A percentile compares a stretch with the other conserved stretches of the same genome.
phyloP scores from a whole-genome alignment of 2,113 vertebrate genomes.

The Neolamprologus fasciatus region DNA sequence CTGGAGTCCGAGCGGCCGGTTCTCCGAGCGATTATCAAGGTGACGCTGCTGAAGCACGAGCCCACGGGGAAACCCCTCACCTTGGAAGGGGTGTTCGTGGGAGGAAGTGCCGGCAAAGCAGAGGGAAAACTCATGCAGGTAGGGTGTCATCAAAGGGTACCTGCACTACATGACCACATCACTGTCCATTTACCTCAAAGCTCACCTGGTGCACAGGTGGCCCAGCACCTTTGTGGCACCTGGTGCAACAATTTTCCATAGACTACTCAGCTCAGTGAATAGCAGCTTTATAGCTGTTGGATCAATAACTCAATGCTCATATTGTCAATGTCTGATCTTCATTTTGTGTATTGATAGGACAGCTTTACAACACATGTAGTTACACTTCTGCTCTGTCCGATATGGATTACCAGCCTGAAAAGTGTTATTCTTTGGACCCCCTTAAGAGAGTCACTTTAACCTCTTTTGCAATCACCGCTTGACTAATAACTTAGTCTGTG shows the following conservation, averaged over 20 bases:
- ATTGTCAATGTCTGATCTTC: not conserved
- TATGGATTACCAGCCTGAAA: not conserved
- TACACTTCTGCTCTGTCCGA: not conserved
- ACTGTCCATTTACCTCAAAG: not conserved
- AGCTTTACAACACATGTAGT: not conserved
- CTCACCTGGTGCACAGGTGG: not conserved
- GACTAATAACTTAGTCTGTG: not conserved
- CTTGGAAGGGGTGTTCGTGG: constrained; percentile 88
- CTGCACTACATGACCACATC: not conserved
- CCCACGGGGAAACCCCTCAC: constrained; percentile 76
- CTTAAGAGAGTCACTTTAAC: not conserved
- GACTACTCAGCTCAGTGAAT: not conserved
- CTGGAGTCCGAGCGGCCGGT: constrained; percentile 80
- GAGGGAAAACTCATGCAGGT: constrained; percentile 96
- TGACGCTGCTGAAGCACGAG: constrained; percentile 85
- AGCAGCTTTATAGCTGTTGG: not conserved
- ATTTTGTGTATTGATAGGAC: not conserved
- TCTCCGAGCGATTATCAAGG: constrained; percentile 85
- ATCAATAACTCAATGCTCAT: not conserved
- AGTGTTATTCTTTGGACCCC: not conserved
- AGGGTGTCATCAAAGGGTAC: constrained; percentile 31
- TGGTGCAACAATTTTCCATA: not conserved
- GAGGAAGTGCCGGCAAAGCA: constrained; percentile 78
- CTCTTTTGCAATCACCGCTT: not conserved
- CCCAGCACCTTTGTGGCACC: not conserved